phyloP scores from a whole-genome alignment of 2,888 invertebrate species.

The Andrena haemorrhoa region DNA sequence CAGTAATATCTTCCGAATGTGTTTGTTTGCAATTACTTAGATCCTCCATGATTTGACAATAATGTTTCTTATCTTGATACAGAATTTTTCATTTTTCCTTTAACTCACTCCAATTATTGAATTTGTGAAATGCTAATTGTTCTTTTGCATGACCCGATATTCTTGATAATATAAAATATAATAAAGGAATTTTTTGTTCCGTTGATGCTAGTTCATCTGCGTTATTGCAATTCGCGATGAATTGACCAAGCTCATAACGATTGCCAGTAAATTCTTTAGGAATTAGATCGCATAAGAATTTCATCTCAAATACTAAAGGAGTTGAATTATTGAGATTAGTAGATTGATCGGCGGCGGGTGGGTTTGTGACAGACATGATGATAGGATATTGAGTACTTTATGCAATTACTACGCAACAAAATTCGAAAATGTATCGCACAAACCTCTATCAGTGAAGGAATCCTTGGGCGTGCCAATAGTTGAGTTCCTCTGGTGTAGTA shows the following conservation, averaged over 20 bases:
- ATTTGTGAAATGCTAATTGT: slow-evolving; percentile 17
- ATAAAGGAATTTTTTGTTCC: slow-evolving; percentile 11
- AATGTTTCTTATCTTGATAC: slow-evolving; percentile 30
- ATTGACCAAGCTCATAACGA: slow-evolving; percentile 15
- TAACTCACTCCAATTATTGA: slow-evolving; percentile 3
- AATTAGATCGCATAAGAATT: not conserved
- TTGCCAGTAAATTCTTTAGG: slow-evolving; percentile 11
- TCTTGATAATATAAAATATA: slow-evolving; percentile 29
- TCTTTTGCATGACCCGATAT: slow-evolving; percentile 31
- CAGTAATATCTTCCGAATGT: not conserved
- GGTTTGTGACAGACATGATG: not conserved
- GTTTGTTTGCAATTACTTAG: slow-evolving; percentile 23
- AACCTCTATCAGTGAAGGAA: not conserved
- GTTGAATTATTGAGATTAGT: not conserved
- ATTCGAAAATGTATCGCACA: not conserved
- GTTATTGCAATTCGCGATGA: slow-evolving; percentile 34
- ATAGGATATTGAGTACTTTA: not conserved
- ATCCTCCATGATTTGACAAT: slow-evolving; percentile 33
- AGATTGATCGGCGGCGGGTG: no score
- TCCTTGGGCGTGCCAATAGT: not conserved
- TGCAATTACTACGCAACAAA: not conserved
- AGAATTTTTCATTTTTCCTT: slow-evolving; percentile 7
- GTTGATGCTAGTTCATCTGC: slow-evolving; percentile 11
- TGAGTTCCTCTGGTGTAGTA: not conserved
- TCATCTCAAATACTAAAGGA: not conserved